Evolutionary conservation across 2,888 invertebrate species (phyloP).

Genomic region (Nymphalis polychloros): DNA sequence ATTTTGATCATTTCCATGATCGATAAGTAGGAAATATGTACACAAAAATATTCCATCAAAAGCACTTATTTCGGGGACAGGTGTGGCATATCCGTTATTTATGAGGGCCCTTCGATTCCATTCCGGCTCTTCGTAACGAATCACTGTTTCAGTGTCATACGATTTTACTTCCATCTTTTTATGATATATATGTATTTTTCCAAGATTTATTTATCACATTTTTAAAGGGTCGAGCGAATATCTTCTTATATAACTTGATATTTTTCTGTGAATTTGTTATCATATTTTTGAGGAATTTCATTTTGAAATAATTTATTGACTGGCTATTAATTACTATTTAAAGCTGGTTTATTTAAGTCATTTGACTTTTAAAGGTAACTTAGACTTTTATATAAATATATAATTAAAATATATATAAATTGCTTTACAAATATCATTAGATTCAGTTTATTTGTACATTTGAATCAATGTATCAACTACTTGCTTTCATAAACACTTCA

Average conservation of each 20-base stretch:
- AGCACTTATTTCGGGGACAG: constrained; percentile 53
- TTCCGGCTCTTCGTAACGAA: constrained; percentile 45
- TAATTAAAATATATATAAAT: too few species aligned
- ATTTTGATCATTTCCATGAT: constrained; percentile 25
- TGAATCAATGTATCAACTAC: too few species aligned
- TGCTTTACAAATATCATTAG: too few species aligned
- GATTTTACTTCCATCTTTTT: constrained; percentile 43
- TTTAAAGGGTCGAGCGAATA: constrained; percentile 16
- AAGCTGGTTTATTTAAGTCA: too few species aligned
- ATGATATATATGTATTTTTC: constrained; percentile 44
- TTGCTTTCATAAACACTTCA: too few species aligned
- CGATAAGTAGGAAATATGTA: constrained; percentile 40
- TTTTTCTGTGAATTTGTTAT: constrained; percentile 5
- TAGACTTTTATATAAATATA: too few species aligned
- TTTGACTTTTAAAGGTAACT: too few species aligned
- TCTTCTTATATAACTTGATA: constrained; percentile 5
- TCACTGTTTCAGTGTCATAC: constrained; percentile 56
- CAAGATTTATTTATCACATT: constrained; percentile 31
- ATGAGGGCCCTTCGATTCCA: constrained; percentile 54
- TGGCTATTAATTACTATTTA: neutral
- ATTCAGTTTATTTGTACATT: too few species aligned
- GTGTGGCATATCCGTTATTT: constrained; percentile 61
- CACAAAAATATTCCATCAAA: constrained; percentile 50
- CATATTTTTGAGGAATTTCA: constrained; percentile 4
- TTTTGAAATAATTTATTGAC: neutral